Evolutionary conservation across 2,888 invertebrate species (phyloP), one percentile per base, ranked within the genome.

Genomic region (Hymenopus coronatus): DNA sequence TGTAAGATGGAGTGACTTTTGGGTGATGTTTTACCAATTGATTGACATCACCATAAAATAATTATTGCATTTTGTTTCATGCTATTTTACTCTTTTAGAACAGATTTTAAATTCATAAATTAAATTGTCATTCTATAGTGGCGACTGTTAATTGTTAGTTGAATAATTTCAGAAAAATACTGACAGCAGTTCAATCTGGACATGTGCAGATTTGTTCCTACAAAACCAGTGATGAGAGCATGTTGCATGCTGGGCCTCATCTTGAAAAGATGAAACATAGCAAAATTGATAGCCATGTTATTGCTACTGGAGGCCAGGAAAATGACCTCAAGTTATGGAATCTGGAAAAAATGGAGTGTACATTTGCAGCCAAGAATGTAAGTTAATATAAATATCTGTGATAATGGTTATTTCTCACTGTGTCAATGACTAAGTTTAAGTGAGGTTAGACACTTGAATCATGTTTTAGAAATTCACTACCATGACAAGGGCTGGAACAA

Each of bases 251-350:
- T 9, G 90, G 89, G 8, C 54, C 82, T 46, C 92, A 92, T 90
- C 92, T 93, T 12, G 91, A 94, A 1, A 94, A 95, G 90, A 95
- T 98, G 95, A 94, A 94, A 89, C 95, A 96, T 89, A 96, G 96
- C 90, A 92, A 92, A 1, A 92, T 94, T 15, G 94, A 96, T 82
- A 92, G 92, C 46, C 94, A 95, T 88, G 91, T 96, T 30, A 94
- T 98, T 91, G 98, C 97, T 8, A 98, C 96, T 91, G 99, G 99
- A 28, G 99, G 99, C 0, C 96, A 97, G 93, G 97, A 97, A 91
- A 98, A 98, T 92, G 97, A 97, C 91, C 93, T 99, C 0, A 98
- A 98, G 93, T 92, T 99, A 1, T 99, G 97, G 95, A 96, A 98
- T 91, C 92, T 97, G 92, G 94, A 91, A 91, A 94, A 91, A 4